A percentile compares a stretch with the other conserved stretches of the same genome.
Conservation (phyloP, 2,113 vertebrate genomes). For the Rhabdornis inornatus region DNA sequence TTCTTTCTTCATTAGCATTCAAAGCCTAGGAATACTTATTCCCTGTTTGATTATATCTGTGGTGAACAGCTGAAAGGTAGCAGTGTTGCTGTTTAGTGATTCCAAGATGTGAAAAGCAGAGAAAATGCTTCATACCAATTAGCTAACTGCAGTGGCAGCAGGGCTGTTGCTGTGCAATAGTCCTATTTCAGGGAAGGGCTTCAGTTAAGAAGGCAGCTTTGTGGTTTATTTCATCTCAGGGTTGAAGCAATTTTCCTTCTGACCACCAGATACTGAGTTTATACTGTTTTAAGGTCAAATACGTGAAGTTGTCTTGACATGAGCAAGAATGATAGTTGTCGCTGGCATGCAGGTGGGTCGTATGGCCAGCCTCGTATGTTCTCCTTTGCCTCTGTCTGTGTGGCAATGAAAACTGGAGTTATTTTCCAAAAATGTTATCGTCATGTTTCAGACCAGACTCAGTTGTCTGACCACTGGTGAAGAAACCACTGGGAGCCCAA, state of each 20-base stretch:
- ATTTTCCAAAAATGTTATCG: neutral
- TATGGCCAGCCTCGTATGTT: neutral
- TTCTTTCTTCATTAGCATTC: slow-evolving; percentile 27
- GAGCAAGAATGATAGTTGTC: neutral
- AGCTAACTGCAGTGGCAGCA: neutral
- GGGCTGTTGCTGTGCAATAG: neutral
- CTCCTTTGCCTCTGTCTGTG: neutral
- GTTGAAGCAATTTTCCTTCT: neutral
- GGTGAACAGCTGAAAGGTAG: neutral
- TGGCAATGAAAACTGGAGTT: neutral
- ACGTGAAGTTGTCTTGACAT: neutral
- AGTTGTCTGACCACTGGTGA: neutral
- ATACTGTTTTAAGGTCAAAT: slow-evolving; percentile 7
- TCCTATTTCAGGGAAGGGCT: neutral
- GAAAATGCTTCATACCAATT: neutral
- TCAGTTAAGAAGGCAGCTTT: neutral
- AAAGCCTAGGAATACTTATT: neutral
- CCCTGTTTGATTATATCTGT: neutral
- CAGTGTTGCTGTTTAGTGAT: neutral
- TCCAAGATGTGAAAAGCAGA: neutral
- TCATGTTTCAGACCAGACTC: neutral
- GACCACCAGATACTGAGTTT: neutral
- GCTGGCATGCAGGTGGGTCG: accelerated
- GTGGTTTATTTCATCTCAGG: neutral
- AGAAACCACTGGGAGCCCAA: neutral